Base-by-base conservation (phyloP, 2,113 vertebrate genomes). In the Gulo gulo region DNA sequence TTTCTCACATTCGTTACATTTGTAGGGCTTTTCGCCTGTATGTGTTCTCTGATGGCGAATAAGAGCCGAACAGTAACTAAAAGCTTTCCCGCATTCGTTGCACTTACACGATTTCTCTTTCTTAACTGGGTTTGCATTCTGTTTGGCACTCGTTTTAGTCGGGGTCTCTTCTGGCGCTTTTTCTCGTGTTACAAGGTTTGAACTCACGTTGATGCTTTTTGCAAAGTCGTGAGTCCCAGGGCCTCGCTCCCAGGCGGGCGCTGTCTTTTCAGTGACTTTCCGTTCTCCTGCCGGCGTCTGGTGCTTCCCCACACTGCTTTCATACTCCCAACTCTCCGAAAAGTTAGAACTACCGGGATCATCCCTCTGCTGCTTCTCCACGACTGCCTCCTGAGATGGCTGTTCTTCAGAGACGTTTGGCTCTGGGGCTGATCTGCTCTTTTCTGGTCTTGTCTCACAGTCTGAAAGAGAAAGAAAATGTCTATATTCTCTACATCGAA, bases 1-100 rank as follows among this genome's bases (percentile, higher is more conserved):
- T 81, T 98, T 98, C 20, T 97, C 97, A 74, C 98, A 98, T 24
- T 98, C 97, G 0, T 91, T 95, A 59, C 98, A 98, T 47, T 97
- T 97, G 59, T 98, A 98, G 6, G 98, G 98, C 34, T 98, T 98
- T 73, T 98, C 98, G 57, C 98, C 98, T 24, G 97, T 98, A 3
- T 98, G 98, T 36, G 97, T 98, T 79, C 98, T 94, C 81, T 98
- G 96, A 76, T 98, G 98, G 39, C 98, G 96, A 78, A 97, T 95
- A 57, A 98, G 98, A 45, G 98, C 97, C 2, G 98, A 98, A 11
- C 97, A 98, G 1, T 98, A 98, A 42, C 96, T 98, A 21, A 98
- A 98, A 55, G 96, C 96, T 94, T 98, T 98, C 4, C 98, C 98
- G 91, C 98, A 98, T 42, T 98, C 97, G 23, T 82, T 98, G 63